Evolutionary conservation across 2,113 vertebrate genomes (phyloP).

Genomic region (Oncorhynchus masou): DNA sequence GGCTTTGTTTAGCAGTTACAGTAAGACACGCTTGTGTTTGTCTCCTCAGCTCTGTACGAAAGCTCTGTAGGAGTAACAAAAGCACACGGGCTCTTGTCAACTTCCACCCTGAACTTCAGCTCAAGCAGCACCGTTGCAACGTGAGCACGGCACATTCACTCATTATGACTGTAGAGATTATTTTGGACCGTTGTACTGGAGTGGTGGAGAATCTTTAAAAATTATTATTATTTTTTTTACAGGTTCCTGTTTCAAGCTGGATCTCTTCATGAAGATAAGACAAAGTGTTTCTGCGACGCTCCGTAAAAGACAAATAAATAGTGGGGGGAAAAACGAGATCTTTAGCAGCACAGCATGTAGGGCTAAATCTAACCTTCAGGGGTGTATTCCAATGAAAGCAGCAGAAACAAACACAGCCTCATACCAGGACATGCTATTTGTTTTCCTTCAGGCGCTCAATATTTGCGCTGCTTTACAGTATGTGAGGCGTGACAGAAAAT

Average conservation of each 20-base stretch:
- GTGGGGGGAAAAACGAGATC: constrained; percentile 11
- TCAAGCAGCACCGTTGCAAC: not conserved
- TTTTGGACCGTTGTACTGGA: not conserved
- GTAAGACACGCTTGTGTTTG: constrained; percentile 42
- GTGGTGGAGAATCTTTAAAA: not conserved
- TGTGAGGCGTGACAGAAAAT: constrained; percentile 67
- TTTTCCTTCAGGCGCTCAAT: constrained; percentile 66
- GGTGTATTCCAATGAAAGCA: constrained; percentile 56
- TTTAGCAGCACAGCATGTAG: constrained; percentile 34
- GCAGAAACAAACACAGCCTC: constrained; percentile 68
- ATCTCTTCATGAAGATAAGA: constrained; percentile 66
- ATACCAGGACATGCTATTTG: constrained; percentile 66
- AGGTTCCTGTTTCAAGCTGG: constrained; percentile 49
- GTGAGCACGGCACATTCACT: not conserved
- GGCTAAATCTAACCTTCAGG: not conserved
- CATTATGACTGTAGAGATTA: not conserved
- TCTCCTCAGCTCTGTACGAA: constrained; percentile 17
- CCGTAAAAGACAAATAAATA: constrained; percentile 57
- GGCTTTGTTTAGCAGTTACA: constrained; percentile 38
- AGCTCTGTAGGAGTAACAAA: not conserved
- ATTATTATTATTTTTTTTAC: constrained; percentile 38
- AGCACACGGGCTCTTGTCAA: too few relatives aligned
- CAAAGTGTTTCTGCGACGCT: constrained; percentile 46
- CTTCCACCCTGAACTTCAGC: too few relatives aligned
- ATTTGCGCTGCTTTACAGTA: constrained; percentile 56